These are phyloP conservation scores for Megalopta genalis DNA, from an alignment of 1,140 invertebrate species.

Conservation along the genomic window DNA sequence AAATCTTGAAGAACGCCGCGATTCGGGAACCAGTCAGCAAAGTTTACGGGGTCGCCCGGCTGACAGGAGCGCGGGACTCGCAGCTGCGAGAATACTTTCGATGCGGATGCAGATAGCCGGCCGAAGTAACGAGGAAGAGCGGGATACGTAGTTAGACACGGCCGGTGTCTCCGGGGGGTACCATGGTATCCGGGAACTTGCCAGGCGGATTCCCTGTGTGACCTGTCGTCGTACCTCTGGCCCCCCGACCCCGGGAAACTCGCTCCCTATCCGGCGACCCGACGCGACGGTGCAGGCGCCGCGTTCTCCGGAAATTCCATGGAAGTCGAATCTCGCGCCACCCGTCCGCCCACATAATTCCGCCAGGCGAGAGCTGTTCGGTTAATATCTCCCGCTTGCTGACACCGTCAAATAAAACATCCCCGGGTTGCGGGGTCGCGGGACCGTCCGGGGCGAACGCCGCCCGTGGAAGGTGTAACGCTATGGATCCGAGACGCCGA, in stretches of 20 bases:
- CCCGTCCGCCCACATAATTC: slow-evolving; percentile 70
- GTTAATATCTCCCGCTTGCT: slow-evolving; percentile 72
- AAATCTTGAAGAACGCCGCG: too few species aligned
- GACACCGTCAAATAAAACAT: slow-evolving; percentile 73
- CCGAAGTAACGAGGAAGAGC: slow-evolving; percentile 52
- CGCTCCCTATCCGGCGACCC: neutral
- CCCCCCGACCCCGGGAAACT: neutral
- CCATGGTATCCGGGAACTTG: slow-evolving; percentile 59
- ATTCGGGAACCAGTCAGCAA: neutral
- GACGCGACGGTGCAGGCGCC: slow-evolving; percentile 22
- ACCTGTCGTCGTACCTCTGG: slow-evolving; percentile 44
- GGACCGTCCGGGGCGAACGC: slow-evolving; percentile 17
- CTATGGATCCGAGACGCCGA: slow-evolving; percentile 51
- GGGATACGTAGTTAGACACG: slow-evolving; percentile 45
- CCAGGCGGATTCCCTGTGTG: slow-evolving; percentile 46
- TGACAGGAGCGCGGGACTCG: neutral
- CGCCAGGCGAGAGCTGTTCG: slow-evolving; percentile 63
- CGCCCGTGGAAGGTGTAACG: slow-evolving; percentile 54
- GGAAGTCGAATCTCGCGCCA: slow-evolving; percentile 65
- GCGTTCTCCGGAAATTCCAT: slow-evolving; percentile 65
- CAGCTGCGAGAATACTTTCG: slow-evolving; percentile 46
- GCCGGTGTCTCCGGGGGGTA: slow-evolving; percentile 53
- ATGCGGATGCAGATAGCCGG: slow-evolving; percentile 44
- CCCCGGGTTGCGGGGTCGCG: slow-evolving; percentile 30
- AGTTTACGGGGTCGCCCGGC: neutral